Conservation (phyloP, 2,888 invertebrate species). For the Chrysodeixis includens region DNA sequence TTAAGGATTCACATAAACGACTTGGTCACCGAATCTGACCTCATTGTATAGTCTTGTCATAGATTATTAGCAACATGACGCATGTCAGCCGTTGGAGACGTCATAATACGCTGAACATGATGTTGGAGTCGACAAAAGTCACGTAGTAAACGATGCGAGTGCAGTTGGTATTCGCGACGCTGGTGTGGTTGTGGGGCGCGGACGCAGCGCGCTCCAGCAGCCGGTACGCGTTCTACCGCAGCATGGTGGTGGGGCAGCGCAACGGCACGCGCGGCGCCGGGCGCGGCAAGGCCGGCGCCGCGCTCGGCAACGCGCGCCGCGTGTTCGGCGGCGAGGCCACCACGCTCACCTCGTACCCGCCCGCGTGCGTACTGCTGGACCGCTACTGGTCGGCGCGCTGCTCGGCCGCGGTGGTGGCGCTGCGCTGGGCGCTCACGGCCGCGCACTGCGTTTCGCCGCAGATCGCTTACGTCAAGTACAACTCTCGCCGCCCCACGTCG, state of each 20-base stretch:
- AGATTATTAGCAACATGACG: constrained; percentile 11
- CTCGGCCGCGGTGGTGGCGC: constrained; percentile 72
- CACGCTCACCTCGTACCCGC: constrained; percentile 62
- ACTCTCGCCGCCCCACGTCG: constrained; percentile 65
- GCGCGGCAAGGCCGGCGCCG: background rate
- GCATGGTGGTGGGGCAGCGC: constrained; percentile 34
- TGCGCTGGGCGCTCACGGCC: constrained; percentile 81
- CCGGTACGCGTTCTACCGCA: constrained; percentile 68
- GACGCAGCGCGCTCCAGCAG: constrained; percentile 19
- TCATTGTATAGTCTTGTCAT: constrained; percentile 7
- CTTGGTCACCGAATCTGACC: background rate
- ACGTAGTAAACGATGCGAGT: constrained; percentile 14
- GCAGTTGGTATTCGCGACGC: constrained; percentile 26
- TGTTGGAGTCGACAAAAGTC: background rate
- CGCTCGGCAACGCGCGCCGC: constrained; percentile 61
- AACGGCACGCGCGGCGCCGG: constrained; percentile 10
- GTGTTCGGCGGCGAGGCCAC: constrained; percentile 75
- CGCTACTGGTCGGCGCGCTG: constrained; percentile 74
- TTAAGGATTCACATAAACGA: no score
- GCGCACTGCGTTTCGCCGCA: constrained; percentile 77
- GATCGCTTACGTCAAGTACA: constrained; percentile 76
- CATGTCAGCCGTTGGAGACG: constrained; percentile 7
- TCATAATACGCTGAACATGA: background rate
- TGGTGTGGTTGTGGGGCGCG: constrained; percentile 20
- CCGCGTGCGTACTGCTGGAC: constrained; percentile 75